phyloP scores from a whole-genome alignment of 2,888 invertebrate species.

The Merodon equestris region DNA sequence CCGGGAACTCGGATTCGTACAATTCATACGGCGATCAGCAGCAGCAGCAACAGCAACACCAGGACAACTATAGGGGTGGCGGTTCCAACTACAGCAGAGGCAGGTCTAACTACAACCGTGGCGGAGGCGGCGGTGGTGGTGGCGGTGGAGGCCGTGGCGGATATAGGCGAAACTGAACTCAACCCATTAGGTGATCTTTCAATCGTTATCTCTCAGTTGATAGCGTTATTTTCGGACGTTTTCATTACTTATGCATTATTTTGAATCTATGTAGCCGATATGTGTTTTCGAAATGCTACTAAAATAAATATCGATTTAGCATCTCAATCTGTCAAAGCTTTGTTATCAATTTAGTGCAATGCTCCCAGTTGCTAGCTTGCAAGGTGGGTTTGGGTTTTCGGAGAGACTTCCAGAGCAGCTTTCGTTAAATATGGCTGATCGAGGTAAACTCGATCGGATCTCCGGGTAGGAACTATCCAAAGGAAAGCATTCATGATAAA shows the following conservation, averaged over 20 bases:
- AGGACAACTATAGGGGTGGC: slow-evolving; percentile 29
- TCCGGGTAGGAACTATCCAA: too few species aligned
- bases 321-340: neutral
- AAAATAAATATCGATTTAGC: slow-evolving; percentile 24
- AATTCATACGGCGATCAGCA: slow-evolving; percentile 32
- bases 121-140: slow-evolving; percentile 69
- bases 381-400: too few species aligned
- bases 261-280: slow-evolving; percentile 25
- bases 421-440: too few species aligned
- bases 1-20: slow-evolving; percentile 61
- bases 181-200: neutral
- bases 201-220: neutral
- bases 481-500: too few species aligned
- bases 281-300: slow-evolving; percentile 32
- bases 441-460: too few species aligned
- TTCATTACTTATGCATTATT: slow-evolving; percentile 1
- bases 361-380: too few species aligned
- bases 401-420: too few species aligned
- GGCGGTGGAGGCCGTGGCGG: slow-evolving; percentile 48
- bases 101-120: slow-evolving; percentile 75
- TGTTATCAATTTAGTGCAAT: too few species aligned
- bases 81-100: slow-evolving; percentile 58
- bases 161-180: slow-evolving; percentile 51
- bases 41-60: neutral
- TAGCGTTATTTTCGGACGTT: slow-evolving; percentile 1